Conservation (phyloP, 2,797 vertebrate species). For the Sphaeramia orbicularis region DNA sequence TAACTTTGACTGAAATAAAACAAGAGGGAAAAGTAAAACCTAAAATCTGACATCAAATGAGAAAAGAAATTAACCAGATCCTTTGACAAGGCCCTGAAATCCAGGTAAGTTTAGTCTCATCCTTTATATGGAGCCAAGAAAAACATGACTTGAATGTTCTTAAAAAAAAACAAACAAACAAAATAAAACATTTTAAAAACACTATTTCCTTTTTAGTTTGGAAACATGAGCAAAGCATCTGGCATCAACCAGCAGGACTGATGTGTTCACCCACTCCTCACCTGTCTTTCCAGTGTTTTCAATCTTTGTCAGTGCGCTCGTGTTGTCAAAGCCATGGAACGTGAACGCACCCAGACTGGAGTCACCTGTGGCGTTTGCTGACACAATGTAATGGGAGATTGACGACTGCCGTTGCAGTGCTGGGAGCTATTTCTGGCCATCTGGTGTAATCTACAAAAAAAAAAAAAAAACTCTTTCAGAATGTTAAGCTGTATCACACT, state of each 20-base stretch:
- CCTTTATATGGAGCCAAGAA: too few relatives aligned
- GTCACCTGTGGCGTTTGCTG: not conserved
- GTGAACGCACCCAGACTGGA: conserved; percentile 46
- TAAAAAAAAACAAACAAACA: too few relatives aligned
- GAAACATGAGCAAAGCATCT: not conserved
- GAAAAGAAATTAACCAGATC: not conserved
- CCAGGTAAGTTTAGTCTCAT: too few relatives aligned
- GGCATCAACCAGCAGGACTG: too few relatives aligned
- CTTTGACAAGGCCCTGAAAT: too few relatives aligned
- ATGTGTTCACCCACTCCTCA: conserved; percentile 38
- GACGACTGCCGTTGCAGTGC: conserved; percentile 66
- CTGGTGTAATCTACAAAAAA: conserved; percentile 49
- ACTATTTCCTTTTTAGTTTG: not conserved
- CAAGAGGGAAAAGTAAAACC: not conserved
- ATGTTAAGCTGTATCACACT: not conserved
- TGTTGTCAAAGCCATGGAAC: conserved; percentile 56
- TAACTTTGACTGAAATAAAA: conserved; percentile 70
- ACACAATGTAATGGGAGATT: conserved; percentile 83
- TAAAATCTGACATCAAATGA: not conserved
- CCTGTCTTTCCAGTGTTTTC: conserved; percentile 74
- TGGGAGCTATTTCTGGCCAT: conserved; percentile 46
- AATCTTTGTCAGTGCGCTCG: not conserved
- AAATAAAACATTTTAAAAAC: too few relatives aligned
- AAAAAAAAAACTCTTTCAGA: too few relatives aligned
- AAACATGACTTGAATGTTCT: too few relatives aligned